Evolutionary conservation across 2,888 invertebrate species (phyloP), one percentile per base, ranked within the genome.

Genomic region (Shargacucullia verbasci): DNA sequence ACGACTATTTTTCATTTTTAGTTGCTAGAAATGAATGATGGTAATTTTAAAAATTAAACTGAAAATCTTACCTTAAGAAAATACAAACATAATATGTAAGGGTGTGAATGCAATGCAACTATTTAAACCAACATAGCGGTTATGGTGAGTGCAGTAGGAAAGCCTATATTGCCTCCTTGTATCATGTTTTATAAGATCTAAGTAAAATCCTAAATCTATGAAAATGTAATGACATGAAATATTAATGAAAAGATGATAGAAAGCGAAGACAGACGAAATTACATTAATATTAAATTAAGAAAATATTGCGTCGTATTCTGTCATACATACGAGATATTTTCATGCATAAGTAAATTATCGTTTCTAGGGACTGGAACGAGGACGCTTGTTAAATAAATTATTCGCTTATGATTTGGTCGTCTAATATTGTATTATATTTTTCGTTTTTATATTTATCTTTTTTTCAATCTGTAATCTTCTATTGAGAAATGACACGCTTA

Each of bases 1-100:
- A 70, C 46, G 58, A 46, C 67, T 73, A 77, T 73, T 73, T 58
- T 59, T 76, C 59, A 76, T 75, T 70, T n/a, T 71, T 10, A 49
- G 41, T 71, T 13, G 35, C 59, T 33, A 3, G 33, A 44, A 45
- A 67, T 68, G 59, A 73, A 56, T 59, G 56, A 59, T 38, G 15
- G 41, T 58, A 41, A 56, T 64, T 61, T 56, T 10, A 46, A 53
- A 47, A 57, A 65, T 39, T 13, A 0, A 35, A 43, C 37, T 58
- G 47, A 13, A 58, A 67, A 46, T 35, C 12, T 58, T 11, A n/a
- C 20, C n/a, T n/a, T n/a, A n/a, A n/a, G n/a, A n/a, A n/a, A n/a
- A n/a, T n/a, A n/a, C n/a, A n/a, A n/a, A n/a, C n/a, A n/a, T n/a
- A n/a, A n/a, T n/a, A n/a, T n/a, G n/a, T n/a, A n/a, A n/a, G n/a